These are phyloP conservation scores for Ptychochromis oligacanthus DNA, from an alignment of 2,113 vertebrate genomes.

Conservation along the genomic window DNA sequence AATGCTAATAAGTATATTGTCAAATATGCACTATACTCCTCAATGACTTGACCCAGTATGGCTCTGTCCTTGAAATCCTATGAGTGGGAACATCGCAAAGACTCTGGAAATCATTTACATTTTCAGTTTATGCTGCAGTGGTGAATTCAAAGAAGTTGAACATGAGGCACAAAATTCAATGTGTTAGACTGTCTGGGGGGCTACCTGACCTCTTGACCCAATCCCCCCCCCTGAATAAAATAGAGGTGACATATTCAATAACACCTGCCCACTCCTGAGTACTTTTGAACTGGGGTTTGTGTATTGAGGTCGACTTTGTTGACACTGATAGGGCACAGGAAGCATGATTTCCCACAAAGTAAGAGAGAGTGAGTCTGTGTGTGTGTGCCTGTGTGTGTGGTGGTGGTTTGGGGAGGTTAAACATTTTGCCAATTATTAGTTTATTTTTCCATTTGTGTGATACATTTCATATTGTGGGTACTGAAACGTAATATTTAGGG, in stretches of 20 bases:
- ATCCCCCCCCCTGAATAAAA: conserved; percentile 8
- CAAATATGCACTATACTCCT: neutral
- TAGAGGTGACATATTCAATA: conserved; percentile 38
- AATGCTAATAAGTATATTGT: neutral
- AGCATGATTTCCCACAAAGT: conserved; percentile 16
- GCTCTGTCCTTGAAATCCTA: neutral
- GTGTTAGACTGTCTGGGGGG: conserved; percentile 37
- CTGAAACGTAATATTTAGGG: no score
- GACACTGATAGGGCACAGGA: conserved; percentile 27
- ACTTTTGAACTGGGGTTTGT: conserved; percentile 64
- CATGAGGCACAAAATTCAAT: neutral
- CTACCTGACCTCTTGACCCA: conserved; percentile 35
- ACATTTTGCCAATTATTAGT: neutral
- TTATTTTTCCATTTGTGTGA: neutral
- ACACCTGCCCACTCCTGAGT: conserved; percentile 25
- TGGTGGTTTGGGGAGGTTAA: no score
- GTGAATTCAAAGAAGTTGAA: neutral
- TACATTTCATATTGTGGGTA: no score
- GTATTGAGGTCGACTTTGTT: conserved; percentile 70
- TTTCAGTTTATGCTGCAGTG: neutral
- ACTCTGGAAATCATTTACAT: neutral
- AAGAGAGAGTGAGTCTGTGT: no score
- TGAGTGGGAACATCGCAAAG: neutral
- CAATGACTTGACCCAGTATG: neutral
- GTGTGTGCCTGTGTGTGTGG: no score